Evolutionary conservation across 1,140 invertebrate genomes (phyloP), one percentile per base, ranked within the genome.

Genomic region (Hycleus cichorii): DNA sequence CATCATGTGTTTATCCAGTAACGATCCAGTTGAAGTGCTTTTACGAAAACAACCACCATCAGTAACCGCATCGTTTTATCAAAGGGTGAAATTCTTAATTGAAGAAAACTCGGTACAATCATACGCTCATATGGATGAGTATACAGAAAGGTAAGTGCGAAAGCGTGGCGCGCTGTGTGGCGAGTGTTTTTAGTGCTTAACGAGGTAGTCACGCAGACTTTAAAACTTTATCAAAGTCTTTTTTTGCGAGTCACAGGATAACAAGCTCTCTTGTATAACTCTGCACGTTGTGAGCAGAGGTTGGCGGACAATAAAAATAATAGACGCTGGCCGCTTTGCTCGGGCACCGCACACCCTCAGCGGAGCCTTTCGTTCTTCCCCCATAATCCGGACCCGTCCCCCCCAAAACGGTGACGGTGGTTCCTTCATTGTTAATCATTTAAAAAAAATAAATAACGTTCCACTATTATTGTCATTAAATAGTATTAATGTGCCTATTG

Each of bases 21-120:
- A 93, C 68, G 93, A 97, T 76, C 95, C 95, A 0, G 90, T 95
- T 3, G 94, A 95, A 74, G 94, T 98, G 3, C 80, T 98, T 0
- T 81, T 97, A 0, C 79, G 94, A 38, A 97, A 97, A 77, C 93
- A 98, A 69, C 93, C 95, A 2, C 93, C 95, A 7, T 91, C 92
- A 40, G 91, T 96, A 39, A 96, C 94, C 1, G 93, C 94, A 4
- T 95, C 95, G 1, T 99, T 99, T 76, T 98, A 97, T 72, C 94
- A 98, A 73, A 83, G 94, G 43, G 95, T 98, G 73, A 95, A 95
- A 72, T 99, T 99, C 77, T 84, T 99, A 52, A 95, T 99, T 57
- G 95, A 98, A 78, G 94, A 97, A 74, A 94, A 97, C 74, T 95
- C 93, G 57, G 95, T 98, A 26, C 97, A 99, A 76, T 95, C 90